Percentiles rank a stretch among this genome's conserved stretches.
These are phyloP conservation scores for Delichon dasypus DNA, from an alignment of 2,797 vertebrate species.

Conservation along the genomic window DNA sequence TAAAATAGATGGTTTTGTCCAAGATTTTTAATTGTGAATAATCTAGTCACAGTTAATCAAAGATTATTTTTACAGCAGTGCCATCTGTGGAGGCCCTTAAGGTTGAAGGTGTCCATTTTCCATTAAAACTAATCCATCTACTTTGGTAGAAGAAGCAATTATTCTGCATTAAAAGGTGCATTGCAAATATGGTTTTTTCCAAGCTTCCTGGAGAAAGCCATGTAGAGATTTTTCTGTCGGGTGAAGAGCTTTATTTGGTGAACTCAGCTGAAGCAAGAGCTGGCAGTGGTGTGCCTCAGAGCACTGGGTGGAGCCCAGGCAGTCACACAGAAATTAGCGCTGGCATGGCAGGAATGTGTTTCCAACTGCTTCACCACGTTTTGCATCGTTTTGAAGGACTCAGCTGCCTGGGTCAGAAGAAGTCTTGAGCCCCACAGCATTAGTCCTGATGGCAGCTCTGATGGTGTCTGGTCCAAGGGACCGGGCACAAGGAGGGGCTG, in stretches of 20 bases:
- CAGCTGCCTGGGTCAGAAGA: slow-evolving; percentile 7
- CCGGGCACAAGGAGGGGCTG: background rate
- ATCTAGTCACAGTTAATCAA: background rate
- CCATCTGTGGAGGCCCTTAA: background rate
- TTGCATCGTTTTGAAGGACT: slow-evolving; percentile 14
- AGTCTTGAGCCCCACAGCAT: slow-evolving; percentile 3
- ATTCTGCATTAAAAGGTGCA: background rate
- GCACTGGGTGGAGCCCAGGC: background rate
- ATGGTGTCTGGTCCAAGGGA: background rate
- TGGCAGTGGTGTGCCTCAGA: background rate
- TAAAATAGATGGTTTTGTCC: background rate
- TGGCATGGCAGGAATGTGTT: background rate
- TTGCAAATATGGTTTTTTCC: rapidly evolving
- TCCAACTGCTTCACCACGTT: slow-evolving; percentile 8
- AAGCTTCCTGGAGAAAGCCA: background rate
- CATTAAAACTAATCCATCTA: background rate
- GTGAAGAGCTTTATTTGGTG: background rate
- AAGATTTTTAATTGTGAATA: background rate
- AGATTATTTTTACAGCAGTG: background rate
- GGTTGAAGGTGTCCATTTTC: background rate
- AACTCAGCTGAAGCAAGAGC: background rate
- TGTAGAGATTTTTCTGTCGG: background rate
- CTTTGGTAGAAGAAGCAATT: background rate
- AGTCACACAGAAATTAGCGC: background rate
- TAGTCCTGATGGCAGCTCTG: slow-evolving; percentile 6